Conservation (phyloP, 1,140 invertebrate species). For the Apolygus lucorum region DNA sequence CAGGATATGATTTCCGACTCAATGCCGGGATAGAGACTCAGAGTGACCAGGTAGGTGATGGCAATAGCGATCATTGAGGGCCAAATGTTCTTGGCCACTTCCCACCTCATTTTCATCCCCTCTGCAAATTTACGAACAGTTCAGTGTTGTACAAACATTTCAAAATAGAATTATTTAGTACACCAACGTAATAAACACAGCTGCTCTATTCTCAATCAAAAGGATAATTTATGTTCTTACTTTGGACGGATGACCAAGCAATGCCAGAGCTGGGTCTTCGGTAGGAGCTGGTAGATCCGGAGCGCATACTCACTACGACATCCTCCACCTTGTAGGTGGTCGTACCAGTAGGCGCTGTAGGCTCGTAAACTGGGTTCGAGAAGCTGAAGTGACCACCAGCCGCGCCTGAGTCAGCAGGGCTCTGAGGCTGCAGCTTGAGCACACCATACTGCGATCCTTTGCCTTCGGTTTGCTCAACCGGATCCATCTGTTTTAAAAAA, state of each 20-base stretch:
- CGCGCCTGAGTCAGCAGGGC: conserved; percentile 33
- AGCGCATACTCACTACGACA: conserved; percentile 55
- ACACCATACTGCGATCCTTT: conserved; percentile 48
- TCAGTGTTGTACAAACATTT: background rate
- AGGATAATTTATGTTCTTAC: conserved; percentile 45
- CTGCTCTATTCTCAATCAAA: no score
- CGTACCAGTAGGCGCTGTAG: conserved; percentile 43
- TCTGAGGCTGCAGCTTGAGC: conserved; percentile 43
- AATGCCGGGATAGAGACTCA: conserved; percentile 82
- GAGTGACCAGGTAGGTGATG: conserved; percentile 76
- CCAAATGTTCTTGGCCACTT: conserved; percentile 70
- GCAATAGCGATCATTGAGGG: conserved; percentile 82
- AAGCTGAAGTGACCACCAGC: conserved; percentile 50
- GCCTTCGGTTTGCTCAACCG: conserved; percentile 44
- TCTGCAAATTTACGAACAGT: conserved; percentile 41
- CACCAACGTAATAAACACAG: no score
- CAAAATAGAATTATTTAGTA: background rate
- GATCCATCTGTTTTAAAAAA: no score
- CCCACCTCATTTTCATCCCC: conserved; percentile 56
- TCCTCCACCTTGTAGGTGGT: conserved; percentile 65
- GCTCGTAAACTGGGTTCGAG: conserved; percentile 71
- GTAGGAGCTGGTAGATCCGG: conserved; percentile 38
- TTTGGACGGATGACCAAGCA: conserved; percentile 52
- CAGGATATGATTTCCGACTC: conserved; percentile 79
- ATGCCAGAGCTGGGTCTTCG: conserved; percentile 37